Percentiles rank a stretch among this genome's conserved stretches.
These are phyloP conservation scores for Aleiodes testaceus DNA, from an alignment of 2,888 invertebrate species.

Conservation along the genomic window DNA sequence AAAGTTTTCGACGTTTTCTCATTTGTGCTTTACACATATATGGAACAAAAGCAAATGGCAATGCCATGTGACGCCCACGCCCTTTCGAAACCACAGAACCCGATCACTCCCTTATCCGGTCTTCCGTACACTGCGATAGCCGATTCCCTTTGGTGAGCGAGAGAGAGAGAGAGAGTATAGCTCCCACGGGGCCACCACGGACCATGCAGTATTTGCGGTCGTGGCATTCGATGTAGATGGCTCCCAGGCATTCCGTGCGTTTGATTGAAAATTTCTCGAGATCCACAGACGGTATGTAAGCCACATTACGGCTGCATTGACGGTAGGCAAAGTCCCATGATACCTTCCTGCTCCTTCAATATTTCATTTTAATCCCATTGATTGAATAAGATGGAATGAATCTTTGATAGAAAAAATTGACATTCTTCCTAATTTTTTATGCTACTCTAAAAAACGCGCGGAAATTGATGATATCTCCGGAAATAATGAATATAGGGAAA, in stretches of 20 bases:
- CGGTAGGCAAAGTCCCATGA: not conserved
- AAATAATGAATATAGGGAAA: too few species aligned
- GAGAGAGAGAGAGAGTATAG: constrained; percentile 28
- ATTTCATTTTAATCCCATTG: constrained; percentile 24
- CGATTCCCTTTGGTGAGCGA: constrained; percentile 38
- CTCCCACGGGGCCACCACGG: constrained; percentile 43
- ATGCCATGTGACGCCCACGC: constrained; percentile 42
- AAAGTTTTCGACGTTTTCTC: not conserved
- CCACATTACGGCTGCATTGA: constrained; percentile 39
- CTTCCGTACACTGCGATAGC: constrained; percentile 27
- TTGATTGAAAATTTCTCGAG: constrained; percentile 73
- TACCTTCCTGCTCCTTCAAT: not conserved
- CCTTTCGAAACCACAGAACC: constrained; percentile 44
- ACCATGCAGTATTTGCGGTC: constrained; percentile 68
- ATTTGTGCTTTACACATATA: constrained; percentile 14
- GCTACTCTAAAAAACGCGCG: too few species aligned
- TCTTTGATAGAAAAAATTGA: not conserved
- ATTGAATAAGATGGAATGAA: constrained; percentile 1
- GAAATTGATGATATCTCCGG: constrained; percentile 1
- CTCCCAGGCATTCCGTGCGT: constrained; percentile 67
- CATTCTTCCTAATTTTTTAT: too few species aligned
- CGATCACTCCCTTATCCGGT: too few species aligned
- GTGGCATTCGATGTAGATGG: constrained; percentile 58
- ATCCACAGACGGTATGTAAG: constrained; percentile 63
- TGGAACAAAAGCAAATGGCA: constrained; percentile 14